Base-by-base conservation (phyloP, 2,888 invertebrate genomes). In the Nemoura dubitans region DNA sequence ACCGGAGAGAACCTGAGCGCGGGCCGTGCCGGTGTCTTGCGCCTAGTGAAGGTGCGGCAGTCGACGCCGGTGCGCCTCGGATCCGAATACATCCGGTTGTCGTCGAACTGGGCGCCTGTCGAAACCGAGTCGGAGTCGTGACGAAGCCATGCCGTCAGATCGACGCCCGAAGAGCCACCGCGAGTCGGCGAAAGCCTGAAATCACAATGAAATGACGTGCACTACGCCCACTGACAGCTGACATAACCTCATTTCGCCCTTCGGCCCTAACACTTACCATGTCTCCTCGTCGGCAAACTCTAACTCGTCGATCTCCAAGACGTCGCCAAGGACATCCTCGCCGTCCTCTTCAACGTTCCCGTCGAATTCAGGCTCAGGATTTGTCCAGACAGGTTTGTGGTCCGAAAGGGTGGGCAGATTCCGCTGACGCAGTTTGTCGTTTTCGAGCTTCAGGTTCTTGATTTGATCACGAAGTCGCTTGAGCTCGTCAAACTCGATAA, bases 221-320 rank as follows among this genome's bases (percentile, higher is more conserved):
- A 1, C 2, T 59, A 7, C 59, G 59, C 59, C 59, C 59, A 59
- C 59, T 59, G 59, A 59, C 59, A 59, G 59, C 59, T 59, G 6
- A 59, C 59, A 59, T 59, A 59, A 59, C 59, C 59, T 59, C 59
- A 59, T 7, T 59, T 21, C 59, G 14, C 21, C 21, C 59, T 14
- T 21, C 2, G 21, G 59, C 16, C 59, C 36, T 10, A 36, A 10
- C 86, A 89, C 93, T 92, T 90, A 94, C 94, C 94, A 94, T 89
- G 93, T 93, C 92, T 94, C 94, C 90, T 93, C 92, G 91, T 94
- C 92, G 88, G 92, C 91, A 91, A 93, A 93, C 91, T 93, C 92
- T 89, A 94, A 91, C 89, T 93, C 91, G 90, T 92, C 92, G 90
- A 94, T 92, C 92, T 94, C 93, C 90, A 94, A 93, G 89, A 93